Conservation (phyloP, 2,797 vertebrate species). For the Notamacropus eugenii region DNA sequence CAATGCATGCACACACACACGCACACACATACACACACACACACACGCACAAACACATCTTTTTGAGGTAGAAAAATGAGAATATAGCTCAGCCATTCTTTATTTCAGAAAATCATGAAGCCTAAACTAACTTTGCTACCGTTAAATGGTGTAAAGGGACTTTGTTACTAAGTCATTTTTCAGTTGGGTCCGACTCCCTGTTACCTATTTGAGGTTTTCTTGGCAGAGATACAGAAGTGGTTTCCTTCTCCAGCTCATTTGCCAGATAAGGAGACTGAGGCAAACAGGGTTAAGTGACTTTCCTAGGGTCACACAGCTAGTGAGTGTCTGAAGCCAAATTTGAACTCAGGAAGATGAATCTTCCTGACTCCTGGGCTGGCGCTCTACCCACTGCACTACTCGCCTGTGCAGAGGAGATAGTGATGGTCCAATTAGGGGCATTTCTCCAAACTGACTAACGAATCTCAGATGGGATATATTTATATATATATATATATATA, state of each 20-base stretch:
- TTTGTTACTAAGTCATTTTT: neutral
- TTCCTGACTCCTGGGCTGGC: neutral
- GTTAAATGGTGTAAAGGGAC: neutral
- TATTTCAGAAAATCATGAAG: neutral
- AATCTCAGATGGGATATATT: neutral
- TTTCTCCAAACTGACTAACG: neutral
- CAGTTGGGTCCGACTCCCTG: neutral
- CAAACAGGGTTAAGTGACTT: neutral
- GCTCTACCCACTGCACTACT: neutral
- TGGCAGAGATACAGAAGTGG: neutral
- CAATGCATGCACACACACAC: too few species aligned
- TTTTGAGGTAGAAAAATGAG: neutral
- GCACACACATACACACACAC: neutral
- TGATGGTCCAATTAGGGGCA: neutral
- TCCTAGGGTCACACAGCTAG: neutral
- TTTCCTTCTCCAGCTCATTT: neutral
- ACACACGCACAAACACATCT: neutral
- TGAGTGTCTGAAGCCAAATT: neutral
- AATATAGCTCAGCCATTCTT: neutral
- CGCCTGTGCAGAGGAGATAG: neutral
- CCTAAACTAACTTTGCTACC: neutral
- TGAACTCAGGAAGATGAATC: neutral
- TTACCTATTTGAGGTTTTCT: neutral
- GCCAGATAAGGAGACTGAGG: neutral
- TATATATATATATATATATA: too few species aligned